Base-by-base conservation (phyloP, 1,140 invertebrate species). In the Xylocopa sonorina region DNA sequence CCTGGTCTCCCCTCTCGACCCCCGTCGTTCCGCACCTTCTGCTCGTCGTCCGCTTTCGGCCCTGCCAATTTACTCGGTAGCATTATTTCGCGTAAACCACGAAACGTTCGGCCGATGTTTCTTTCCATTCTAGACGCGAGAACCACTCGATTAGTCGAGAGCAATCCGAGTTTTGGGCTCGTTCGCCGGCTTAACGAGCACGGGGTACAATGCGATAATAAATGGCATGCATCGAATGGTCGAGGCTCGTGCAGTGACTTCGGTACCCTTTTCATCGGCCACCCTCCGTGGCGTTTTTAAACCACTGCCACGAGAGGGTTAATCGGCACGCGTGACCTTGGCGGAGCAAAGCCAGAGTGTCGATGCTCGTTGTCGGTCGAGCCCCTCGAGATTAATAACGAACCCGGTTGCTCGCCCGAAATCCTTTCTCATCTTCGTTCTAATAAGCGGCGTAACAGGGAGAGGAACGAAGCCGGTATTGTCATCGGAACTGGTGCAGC, bases 381-480 rank as follows among this genome's bases (percentile, higher is more conserved):
- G 69, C 60, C 78, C 81, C 79, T 80, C 66, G 79, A 88, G 89
- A 90, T 86, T 85, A 89, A 84, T 88, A 89, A 90, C 81, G 88
- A 85, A 88, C 81, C 73, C 68, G 74, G 57, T 73, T 76, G 72
- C 78, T 74, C 73, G 82, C 80, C 77, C 82, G 41, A 80, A 83
- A 81, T 84, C 84, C 80, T 66, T 78, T 85, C 77, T 84, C 78
- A 66, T 86, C 82, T 51, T 80, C 68, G 64, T 77, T 85, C 84
- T 88, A 84, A 81, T 81, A 85, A 81, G 62, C 76, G 81, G 62
- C 76, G 81, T 41, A 43, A 78, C 72, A 76, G 68, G 53, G 74
- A 71, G 53, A 68, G 73, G 32, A 72, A 69, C 27, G 80, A 62
- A 67, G 60, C 69, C n/a, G n/a, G 74, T 81, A 86, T 90, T 88